Conservation (phyloP, 2,113 vertebrate species). For the Callipepla californica region DNA sequence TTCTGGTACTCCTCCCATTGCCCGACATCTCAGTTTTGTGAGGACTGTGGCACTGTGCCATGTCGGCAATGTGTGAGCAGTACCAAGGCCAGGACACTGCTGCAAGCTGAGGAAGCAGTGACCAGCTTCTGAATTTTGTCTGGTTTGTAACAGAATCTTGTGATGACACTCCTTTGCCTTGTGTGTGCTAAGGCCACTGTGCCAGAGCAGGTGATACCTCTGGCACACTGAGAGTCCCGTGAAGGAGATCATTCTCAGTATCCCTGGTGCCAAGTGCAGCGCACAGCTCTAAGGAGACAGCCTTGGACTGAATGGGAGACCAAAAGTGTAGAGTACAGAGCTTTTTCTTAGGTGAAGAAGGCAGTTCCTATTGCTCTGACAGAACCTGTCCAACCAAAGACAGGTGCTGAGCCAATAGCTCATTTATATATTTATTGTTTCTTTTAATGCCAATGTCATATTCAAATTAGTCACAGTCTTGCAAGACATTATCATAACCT, state of each 20-base stretch:
- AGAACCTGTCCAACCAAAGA: background rate
- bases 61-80: fast-evolving
- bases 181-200: background rate
- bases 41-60: background rate
- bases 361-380: background rate
- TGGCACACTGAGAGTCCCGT: background rate
- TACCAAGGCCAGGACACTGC: background rate
- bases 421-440: background rate
- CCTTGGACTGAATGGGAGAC: background rate
- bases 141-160: background rate
- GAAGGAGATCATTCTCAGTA: background rate
- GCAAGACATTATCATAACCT: background rate
- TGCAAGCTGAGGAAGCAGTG: background rate
- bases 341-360: background rate
- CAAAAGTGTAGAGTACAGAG: background rate
- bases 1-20: background rate
- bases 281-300: background rate
- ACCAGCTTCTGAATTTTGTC: background rate
- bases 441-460: background rate
- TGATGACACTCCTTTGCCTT: background rate
- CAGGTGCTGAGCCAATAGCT: background rate
- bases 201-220: background rate
- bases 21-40: background rate
- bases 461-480: background rate
- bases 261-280: background rate